Base-by-base conservation (phyloP, 2,797 vertebrate species). In the Perodicticus potto region DNA sequence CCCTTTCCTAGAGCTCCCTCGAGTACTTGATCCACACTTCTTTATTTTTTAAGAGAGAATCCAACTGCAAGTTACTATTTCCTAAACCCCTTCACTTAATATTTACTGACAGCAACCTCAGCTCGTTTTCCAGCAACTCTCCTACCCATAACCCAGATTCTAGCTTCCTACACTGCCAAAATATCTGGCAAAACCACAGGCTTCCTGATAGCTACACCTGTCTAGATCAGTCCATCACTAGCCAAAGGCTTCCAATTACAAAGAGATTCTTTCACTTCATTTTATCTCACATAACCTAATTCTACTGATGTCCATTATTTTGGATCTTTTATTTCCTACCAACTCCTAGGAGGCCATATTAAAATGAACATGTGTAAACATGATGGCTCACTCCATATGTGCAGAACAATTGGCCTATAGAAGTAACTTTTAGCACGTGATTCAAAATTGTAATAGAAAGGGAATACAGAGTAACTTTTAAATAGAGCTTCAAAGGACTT, bases 351-450 rank as follows among this genome's bases (percentile, higher is more conserved):
- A 89, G 57, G 45, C 22, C n/a, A 34, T 53, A 72, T 72, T 67
- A 96, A 88, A 90, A 88, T 20, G 37, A 88, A 70, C 43, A 72
- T 37, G 23, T 70, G 8, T 65, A 70, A 89, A 84, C 27, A 78
- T 34, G 19, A 63, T 70, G 70, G n/a, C 19, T 85, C 29, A 23
- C 32, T 55, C 72, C 61, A 63, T 67, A 70, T 49, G 45, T 63
- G 77, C 53, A 89, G 37, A 81, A 91, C 74, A 53, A 20, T 76
- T 86, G 65, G 2, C 32, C 70, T 77, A 55, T 12, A 78, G 92
- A 86, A 95, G 65, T 59, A 82, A 67, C 78, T 96, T 93, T 55
- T 34, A 97, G 53, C 27, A 37, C 55, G 74, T 82, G 40, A 89
- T 82, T 91, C 84, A 88, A 94, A 86, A 65, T 81, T 81, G 49